These are phyloP conservation scores for Ooceraea biroi DNA, from an alignment of 1,140 invertebrate species.

Conservation along the genomic window DNA sequence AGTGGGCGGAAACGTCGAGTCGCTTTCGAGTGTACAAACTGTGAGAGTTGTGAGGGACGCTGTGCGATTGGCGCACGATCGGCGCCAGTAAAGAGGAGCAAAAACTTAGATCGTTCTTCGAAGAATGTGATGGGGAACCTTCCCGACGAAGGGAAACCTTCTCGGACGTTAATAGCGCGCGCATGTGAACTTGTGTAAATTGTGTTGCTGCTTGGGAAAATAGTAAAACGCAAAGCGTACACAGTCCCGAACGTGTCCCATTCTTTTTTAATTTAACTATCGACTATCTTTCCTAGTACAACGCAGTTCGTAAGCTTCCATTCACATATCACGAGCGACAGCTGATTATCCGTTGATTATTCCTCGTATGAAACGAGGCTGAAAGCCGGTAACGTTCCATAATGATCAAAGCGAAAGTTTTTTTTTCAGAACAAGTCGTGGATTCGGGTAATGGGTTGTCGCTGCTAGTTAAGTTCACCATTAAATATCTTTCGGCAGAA, in stretches of 20 bases:
- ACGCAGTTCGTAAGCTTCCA: conserved; percentile 76
- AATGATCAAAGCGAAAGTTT: conserved; percentile 24
- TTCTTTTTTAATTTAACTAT: conserved; percentile 62
- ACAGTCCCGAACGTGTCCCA: conserved; percentile 2
- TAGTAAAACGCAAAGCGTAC: conserved; percentile 32
- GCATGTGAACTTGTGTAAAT: not conserved
- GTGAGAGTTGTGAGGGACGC: conserved; percentile 65
- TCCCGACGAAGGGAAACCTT: not conserved
- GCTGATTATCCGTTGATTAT: conserved; percentile 61
- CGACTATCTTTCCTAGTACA: conserved; percentile 70
- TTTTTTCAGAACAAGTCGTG: conserved; percentile 26
- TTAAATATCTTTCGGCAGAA: conserved; percentile 63
- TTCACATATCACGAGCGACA: conserved; percentile 75
- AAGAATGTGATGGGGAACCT: not conserved
- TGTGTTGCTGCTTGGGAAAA: not conserved
- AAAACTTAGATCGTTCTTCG: conserved; percentile 41
- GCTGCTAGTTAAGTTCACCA: conserved; percentile 69
- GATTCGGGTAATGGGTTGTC: conserved; percentile 61
- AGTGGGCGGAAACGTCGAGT: conserved; percentile 63
- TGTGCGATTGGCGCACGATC: conserved; percentile 10
- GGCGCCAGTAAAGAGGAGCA: conserved; percentile 15
- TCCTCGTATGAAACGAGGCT: not conserved
- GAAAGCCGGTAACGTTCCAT: conserved; percentile 35
- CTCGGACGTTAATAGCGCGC: not conserved
- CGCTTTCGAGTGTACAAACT: conserved; percentile 83